Conservation (phyloP, 1,140 invertebrate species). For the Spodoptera litura region DNA sequence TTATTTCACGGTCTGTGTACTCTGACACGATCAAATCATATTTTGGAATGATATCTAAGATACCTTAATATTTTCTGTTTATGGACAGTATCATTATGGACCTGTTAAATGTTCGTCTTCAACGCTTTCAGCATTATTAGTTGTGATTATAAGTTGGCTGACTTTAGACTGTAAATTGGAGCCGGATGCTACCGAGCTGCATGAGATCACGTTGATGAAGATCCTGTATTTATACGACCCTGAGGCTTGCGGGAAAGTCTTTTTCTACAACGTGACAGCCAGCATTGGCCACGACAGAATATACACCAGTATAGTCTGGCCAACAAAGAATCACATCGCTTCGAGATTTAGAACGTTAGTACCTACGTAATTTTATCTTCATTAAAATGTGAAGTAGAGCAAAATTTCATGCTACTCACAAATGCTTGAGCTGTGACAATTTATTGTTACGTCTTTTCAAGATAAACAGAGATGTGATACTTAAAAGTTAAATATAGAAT, state of each 20-base stretch:
- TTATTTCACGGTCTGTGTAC: neutral
- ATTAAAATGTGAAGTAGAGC: too few relatives aligned
- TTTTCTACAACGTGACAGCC: conserved; percentile 74
- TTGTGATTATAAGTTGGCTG: conserved; percentile 66
- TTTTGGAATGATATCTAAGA: too few relatives aligned
- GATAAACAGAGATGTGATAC: too few relatives aligned
- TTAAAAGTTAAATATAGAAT: too few relatives aligned
- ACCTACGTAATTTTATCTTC: neutral
- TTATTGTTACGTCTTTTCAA: too few relatives aligned
- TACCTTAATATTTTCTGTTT: too few relatives aligned
- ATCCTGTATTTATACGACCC: conserved; percentile 78
- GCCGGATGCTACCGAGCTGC: conserved; percentile 63
- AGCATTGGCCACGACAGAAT: neutral
- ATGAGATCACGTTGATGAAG: conserved; percentile 74
- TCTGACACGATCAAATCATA: neutral
- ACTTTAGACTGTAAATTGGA: conserved; percentile 66
- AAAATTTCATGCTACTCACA: too few relatives aligned
- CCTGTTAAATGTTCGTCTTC: too few relatives aligned
- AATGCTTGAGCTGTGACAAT: too few relatives aligned
- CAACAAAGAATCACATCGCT: conserved; percentile 62
- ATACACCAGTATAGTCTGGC: conserved; percentile 67
- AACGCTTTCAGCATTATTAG: conserved; percentile 60
- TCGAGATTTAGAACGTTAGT: conserved; percentile 56
- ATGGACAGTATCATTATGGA: too few relatives aligned
- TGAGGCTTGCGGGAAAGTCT: conserved; percentile 63